Conservation (phyloP, 2,113 vertebrate species). For the Rhea pennata region DNA sequence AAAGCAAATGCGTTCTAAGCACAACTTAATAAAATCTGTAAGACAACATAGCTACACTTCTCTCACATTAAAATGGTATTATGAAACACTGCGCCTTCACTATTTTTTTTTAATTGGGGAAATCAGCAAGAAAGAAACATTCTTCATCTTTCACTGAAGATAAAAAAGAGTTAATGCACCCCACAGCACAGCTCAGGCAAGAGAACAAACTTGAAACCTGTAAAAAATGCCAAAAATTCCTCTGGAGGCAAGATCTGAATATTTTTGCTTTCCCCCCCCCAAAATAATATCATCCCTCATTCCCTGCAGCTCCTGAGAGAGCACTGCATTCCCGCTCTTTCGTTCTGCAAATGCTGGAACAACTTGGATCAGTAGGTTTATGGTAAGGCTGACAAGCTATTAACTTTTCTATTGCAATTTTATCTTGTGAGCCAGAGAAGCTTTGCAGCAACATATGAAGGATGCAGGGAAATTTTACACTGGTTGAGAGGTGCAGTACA, state of each 20-base stretch:
- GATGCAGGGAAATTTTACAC: background rate
- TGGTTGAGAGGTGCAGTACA: background rate
- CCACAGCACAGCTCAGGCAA: background rate
- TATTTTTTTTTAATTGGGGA: background rate
- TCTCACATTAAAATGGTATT: constrained; percentile 21
- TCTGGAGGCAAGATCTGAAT: background rate
- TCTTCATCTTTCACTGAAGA: constrained; percentile 34
- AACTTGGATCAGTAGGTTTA: background rate
- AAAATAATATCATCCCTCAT: background rate
- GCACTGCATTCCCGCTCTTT: background rate
- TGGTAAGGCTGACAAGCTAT: background rate
- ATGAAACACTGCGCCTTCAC: background rate
- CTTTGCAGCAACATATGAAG: background rate
- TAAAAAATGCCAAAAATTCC: background rate
- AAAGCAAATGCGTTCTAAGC: constrained; percentile 14
- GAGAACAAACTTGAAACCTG: background rate
- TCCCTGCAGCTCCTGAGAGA: background rate
- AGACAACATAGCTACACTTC: background rate
- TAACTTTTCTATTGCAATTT: background rate
- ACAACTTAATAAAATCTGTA: constrained; percentile 17
- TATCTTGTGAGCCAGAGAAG: background rate
- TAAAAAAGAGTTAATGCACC: background rate
- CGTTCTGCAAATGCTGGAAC: background rate
- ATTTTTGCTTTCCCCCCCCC: background rate
- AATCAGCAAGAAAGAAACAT: constrained; percentile 11